Evolutionary conservation across 1,140 invertebrate genomes (phyloP).

Genomic region (Diachasmimorpha longicaudata): DNA sequence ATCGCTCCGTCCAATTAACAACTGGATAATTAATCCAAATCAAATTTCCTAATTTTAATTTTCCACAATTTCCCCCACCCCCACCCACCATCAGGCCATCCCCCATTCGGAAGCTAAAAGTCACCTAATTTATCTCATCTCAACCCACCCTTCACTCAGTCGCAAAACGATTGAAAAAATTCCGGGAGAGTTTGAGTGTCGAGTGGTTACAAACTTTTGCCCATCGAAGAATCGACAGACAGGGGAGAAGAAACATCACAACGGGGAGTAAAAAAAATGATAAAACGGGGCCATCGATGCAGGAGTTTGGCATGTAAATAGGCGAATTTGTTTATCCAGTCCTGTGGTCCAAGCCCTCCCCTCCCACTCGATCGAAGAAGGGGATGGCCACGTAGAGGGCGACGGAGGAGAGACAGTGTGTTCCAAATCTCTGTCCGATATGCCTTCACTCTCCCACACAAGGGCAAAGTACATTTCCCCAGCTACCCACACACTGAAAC

Average conservation of each 20-base stretch:
- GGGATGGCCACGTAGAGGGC: background rate
- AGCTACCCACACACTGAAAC: background rate
- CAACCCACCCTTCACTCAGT: no score
- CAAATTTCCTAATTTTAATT: no score
- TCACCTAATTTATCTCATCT: no score
- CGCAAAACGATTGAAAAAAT: no score
- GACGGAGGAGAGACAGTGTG: background rate
- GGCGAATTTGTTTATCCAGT: conserved; percentile 15
- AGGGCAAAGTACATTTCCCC: background rate
- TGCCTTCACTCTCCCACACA: background rate
- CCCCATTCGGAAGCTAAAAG: no score
- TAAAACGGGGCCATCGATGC: background rate
- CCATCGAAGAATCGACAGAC: background rate
- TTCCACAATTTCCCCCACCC: no score
- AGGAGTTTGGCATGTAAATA: conserved; percentile 16
- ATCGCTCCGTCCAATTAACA: no score
- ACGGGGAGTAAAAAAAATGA: background rate
- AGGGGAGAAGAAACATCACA: conserved; percentile 1
- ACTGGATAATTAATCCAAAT: no score
- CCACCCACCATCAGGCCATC: no score
- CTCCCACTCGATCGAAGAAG: background rate
- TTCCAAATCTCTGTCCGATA: background rate
- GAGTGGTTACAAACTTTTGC: conserved; percentile 8
- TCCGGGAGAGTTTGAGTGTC: conserved; percentile 3
- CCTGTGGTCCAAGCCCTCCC: background rate